phyloP scores from a whole-genome alignment of 2,797 vertebrate species.

The Protosalanx chinensis region DNA sequence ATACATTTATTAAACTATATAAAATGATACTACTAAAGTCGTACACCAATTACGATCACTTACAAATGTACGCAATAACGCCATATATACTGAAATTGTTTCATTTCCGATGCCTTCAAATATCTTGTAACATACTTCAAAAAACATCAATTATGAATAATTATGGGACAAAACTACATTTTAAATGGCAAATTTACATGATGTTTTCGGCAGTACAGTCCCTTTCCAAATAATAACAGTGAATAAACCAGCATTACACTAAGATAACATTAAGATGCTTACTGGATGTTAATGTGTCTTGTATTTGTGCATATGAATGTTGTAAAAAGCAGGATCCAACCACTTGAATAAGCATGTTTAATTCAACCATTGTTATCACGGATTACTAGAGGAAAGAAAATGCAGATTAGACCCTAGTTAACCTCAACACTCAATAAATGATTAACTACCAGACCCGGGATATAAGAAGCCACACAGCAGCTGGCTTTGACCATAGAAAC shows the following conservation, averaged over 20 bases:
- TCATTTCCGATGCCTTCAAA: too few relatives aligned
- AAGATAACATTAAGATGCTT: constrained; percentile 18
- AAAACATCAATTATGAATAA: neutral
- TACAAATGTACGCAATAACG: neutral
- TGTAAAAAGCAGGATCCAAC: constrained; percentile 49
- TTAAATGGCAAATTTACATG: neutral
- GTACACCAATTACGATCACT: neutral
- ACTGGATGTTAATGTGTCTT: constrained; percentile 19
- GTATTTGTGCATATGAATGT: constrained; percentile 54
- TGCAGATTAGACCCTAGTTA: constrained; percentile 71
- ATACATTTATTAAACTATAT: neutral
- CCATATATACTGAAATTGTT: neutral
- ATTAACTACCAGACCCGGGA: constrained; percentile 61
- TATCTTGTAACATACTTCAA: neutral
- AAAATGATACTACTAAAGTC: neutral
- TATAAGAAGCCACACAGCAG: neutral
- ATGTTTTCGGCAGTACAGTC: neutral
- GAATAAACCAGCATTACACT: constrained; percentile 12
- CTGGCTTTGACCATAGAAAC: neutral
- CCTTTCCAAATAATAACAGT: neutral
- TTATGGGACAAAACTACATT: neutral
- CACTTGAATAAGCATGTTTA: constrained; percentile 61
- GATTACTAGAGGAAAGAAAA: constrained; percentile 73
- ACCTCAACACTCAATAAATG: constrained; percentile 69
- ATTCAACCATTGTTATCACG: constrained; percentile 70